Evolutionary conservation across 2,888 invertebrate genomes (phyloP).

Genomic region (Oligia fasciuncula): DNA sequence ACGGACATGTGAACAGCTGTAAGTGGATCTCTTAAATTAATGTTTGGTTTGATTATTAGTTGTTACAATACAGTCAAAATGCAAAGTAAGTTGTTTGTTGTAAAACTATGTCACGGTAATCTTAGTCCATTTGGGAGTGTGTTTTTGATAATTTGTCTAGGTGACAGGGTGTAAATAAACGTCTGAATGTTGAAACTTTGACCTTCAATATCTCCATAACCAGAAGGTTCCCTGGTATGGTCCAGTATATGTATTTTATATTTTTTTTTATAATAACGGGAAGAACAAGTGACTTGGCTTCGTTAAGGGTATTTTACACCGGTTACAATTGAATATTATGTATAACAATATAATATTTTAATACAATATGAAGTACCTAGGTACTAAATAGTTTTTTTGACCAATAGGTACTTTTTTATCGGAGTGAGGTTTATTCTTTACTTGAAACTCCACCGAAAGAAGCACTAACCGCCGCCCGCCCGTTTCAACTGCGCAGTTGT

Average conservation of each 20-base stretch:
- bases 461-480: neutral
- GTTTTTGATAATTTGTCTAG: neutral
- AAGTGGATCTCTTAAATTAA: constrained; percentile 28
- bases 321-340: neutral
- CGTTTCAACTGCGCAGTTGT: neutral
- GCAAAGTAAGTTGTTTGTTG: neutral
- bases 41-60: constrained; percentile 16
- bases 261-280: neutral
- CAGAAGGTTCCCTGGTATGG: neutral
- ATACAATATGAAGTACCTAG: neutral
- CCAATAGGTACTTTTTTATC: neutral
- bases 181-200: neutral
- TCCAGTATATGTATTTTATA: neutral
- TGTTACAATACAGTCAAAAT: neutral
- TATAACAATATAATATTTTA: neutral
- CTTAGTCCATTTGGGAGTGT: neutral
- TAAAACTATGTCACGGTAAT: neutral
- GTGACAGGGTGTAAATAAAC: neutral
- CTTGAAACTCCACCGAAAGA: neutral
- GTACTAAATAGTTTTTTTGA: neutral
- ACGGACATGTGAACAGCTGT: constrained; percentile 50
- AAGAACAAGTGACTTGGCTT: neutral
- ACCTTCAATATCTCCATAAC: neutral
- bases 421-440: neutral
- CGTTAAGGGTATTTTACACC: neutral